These are phyloP conservation scores for Hiodon alosoides DNA, from an alignment of 2,113 vertebrate species.

Conservation along the genomic window DNA sequence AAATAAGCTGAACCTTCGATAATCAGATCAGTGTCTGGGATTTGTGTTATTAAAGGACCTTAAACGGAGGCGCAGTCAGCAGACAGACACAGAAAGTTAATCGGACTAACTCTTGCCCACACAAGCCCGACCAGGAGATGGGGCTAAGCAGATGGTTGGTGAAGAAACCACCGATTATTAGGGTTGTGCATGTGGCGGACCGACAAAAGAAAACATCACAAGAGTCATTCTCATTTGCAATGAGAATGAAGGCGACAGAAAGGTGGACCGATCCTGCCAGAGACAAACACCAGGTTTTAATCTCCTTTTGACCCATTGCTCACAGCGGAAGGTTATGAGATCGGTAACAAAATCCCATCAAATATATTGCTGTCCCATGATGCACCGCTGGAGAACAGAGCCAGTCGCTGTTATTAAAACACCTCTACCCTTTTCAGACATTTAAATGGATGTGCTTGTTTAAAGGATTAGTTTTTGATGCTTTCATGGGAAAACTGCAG, in stretches of 20 bases:
- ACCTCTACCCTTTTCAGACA: too few relatives aligned
- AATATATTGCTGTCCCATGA: constrained; percentile 42
- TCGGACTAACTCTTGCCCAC: too few relatives aligned
- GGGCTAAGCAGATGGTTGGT: too few relatives aligned
- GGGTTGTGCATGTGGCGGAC: too few relatives aligned
- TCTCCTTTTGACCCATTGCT: constrained; percentile 37
- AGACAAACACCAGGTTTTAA: constrained; percentile 24
- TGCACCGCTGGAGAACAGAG: neutral
- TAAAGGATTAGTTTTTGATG: too few relatives aligned
- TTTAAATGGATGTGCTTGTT: too few relatives aligned
- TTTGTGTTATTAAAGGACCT: neutral
- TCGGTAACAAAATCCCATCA: constrained; percentile 51
- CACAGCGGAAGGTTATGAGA: constrained; percentile 41
- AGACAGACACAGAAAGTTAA: neutral
- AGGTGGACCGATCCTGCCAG: neutral
- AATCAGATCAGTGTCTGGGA: constrained; percentile 12
- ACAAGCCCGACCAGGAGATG: too few relatives aligned
- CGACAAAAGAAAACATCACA: too few relatives aligned
- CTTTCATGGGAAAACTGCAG: too few relatives aligned
- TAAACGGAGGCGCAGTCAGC: neutral
- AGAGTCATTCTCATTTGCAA: neutral
- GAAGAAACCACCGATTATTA: too few relatives aligned
- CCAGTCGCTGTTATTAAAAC: too few relatives aligned
- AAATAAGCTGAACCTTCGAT: neutral
- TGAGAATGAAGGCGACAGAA: neutral